Conservation (phyloP, 2,888 invertebrate genomes). For the Nomada fabriciana region DNA sequence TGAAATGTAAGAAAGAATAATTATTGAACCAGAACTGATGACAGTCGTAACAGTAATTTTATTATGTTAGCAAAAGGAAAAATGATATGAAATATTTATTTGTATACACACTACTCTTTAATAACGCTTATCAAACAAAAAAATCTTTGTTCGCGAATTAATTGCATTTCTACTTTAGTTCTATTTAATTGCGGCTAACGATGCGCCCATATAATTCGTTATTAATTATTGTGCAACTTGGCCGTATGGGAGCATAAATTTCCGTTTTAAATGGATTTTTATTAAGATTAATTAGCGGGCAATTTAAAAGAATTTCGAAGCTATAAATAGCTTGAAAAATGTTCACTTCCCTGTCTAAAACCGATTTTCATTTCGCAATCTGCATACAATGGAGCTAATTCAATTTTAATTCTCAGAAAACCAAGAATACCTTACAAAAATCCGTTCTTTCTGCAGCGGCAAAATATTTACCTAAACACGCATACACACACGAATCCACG, state of each 20-base stretch:
- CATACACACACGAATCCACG: too few relatives aligned
- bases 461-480: too few relatives aligned
- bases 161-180: neutral
- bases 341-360: neutral
- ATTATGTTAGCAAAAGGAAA: too few relatives aligned
- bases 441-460: too few relatives aligned
- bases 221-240: conserved; percentile 16
- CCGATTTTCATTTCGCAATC: neutral
- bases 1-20: too few relatives aligned
- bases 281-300: conserved; percentile 8
- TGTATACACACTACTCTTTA: neutral
- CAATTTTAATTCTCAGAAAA: too few relatives aligned
- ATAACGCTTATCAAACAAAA: neutral
- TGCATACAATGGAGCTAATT: too few relatives aligned
- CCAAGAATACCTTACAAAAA: too few relatives aligned
- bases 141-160: neutral
- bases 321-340: too few relatives aligned
- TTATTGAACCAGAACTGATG: too few relatives aligned
- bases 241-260: neutral
- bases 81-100: too few relatives aligned
- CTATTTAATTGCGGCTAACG: neutral
- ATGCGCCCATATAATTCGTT: neutral
- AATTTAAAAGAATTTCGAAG: neutral
- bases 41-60: too few relatives aligned
- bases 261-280: conserved; percentile 14